Evolutionary conservation across 2,797 vertebrate genomes (phyloP).

Genomic region (Saxicola maurus): DNA sequence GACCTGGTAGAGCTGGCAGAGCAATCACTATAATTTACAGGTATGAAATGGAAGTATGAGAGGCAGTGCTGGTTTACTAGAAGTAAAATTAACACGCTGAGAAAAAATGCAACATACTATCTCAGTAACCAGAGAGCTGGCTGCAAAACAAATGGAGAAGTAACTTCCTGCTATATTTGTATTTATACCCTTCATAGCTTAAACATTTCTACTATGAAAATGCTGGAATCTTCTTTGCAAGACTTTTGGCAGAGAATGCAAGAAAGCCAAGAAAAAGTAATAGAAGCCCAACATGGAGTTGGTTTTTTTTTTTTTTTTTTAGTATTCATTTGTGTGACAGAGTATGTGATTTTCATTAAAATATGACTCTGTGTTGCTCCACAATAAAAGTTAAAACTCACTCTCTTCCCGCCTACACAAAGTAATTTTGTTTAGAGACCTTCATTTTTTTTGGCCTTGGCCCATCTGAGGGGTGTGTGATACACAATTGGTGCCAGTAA

Average conservation of each 20-base stretch:
- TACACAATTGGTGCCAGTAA: slow-evolving; percentile 85
- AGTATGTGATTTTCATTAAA: slow-evolving; percentile 87
- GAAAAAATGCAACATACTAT: neutral
- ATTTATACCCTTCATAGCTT: neutral
- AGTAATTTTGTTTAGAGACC: slow-evolving; percentile 85
- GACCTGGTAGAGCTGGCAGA: neutral
- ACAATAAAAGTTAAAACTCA: slow-evolving; percentile 84
- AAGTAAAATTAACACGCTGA: neutral
- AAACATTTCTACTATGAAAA: slow-evolving; percentile 5
- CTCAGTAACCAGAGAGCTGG: neutral
- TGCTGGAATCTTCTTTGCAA: slow-evolving; percentile 1
- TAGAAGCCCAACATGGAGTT: slow-evolving; percentile 70
- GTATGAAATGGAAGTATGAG: neutral
- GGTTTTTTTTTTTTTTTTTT: slow-evolving; percentile 74
- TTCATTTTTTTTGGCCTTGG: slow-evolving; percentile 80
- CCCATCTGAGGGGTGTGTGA: slow-evolving; percentile 85
- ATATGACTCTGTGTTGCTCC: slow-evolving; percentile 75
- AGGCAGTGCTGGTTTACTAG: neutral
- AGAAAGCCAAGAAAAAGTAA: slow-evolving; percentile 22
- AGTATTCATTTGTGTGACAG: slow-evolving; percentile 79
- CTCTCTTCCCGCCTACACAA: slow-evolving; percentile 82
- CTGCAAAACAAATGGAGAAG: neutral
- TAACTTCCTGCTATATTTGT: neutral
- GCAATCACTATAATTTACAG: neutral
- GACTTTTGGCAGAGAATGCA: neutral